These are phyloP conservation scores for Parotocinclus haroldoi DNA, from an alignment of 2,797 vertebrate species.

Conservation along the genomic window DNA sequence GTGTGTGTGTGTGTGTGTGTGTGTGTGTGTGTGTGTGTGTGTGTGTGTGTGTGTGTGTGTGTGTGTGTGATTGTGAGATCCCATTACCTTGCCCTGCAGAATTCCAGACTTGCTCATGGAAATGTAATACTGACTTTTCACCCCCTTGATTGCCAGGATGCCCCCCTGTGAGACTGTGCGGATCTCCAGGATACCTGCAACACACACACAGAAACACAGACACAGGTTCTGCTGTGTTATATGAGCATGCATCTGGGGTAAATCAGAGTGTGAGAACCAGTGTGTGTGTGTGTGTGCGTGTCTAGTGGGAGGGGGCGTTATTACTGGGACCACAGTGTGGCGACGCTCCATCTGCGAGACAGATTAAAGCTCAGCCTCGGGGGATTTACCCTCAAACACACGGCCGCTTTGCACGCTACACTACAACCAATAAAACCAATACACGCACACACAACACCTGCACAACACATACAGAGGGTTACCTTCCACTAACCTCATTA, in stretches of 20 bases:
- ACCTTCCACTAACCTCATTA: neutral
- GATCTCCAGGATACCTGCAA: slow-evolving; percentile 95
- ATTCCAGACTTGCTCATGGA: slow-evolving; percentile 92
- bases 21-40: neutral
- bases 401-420: slow-evolving; percentile 56
- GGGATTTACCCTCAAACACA: slow-evolving; percentile 38
- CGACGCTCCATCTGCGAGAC: slow-evolving; percentile 61
- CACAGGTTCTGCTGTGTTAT: slow-evolving; percentile 6
- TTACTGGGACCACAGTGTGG: slow-evolving; percentile 60
- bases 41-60: slow-evolving; percentile 1
- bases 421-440: slow-evolving; percentile 41
- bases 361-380: slow-evolving; percentile 57
- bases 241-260: neutral
- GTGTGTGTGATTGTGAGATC: neutral
- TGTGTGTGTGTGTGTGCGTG: neutral
- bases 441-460: slow-evolving; percentile 17
- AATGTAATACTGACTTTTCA: slow-evolving; percentile 95
- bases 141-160: slow-evolving; percentile 93
- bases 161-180: slow-evolving; percentile 94
- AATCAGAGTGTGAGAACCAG: neutral
- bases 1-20: neutral
- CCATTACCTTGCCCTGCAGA: slow-evolving; percentile 88
- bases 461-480: neutral
- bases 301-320: slow-evolving; percentile 52
- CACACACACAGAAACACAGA: slow-evolving; percentile 44